These are phyloP conservation scores for Periophthalmus magnuspinnatus DNA, from an alignment of 2,797 vertebrate genomes.

Conservation along the genomic window DNA sequence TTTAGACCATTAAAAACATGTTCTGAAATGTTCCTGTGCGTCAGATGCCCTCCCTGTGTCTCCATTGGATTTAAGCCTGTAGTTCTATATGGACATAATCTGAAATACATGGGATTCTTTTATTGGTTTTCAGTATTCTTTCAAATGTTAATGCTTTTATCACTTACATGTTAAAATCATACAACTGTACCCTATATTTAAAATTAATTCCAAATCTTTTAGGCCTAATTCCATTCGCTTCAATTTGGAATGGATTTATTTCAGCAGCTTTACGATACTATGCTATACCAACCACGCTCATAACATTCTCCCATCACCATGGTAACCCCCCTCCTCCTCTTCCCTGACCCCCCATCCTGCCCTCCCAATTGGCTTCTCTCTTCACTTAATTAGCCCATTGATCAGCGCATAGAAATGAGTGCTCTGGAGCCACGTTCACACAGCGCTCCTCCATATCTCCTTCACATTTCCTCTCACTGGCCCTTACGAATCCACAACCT, in stretches of 20 bases:
- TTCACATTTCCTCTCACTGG: slow-evolving; percentile 12
- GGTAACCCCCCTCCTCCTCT: slow-evolving; percentile 10
- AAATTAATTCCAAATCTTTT: background rate
- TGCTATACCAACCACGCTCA: too few species aligned
- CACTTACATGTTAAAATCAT: too few species aligned
- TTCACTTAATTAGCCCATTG: slow-evolving; percentile 79
- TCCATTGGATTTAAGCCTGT: too few species aligned
- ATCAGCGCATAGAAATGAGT: slow-evolving; percentile 74
- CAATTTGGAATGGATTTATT: background rate
- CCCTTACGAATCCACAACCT: slow-evolving; percentile 32
- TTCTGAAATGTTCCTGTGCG: too few species aligned
- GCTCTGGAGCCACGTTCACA: slow-evolving; percentile 54
- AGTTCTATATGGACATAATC: too few species aligned
- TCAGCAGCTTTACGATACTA: background rate
- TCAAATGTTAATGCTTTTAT: too few species aligned
- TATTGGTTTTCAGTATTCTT: too few species aligned
- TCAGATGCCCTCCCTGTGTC: too few species aligned
- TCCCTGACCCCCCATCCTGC: slow-evolving; percentile 15
- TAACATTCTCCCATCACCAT: slow-evolving; percentile 16
- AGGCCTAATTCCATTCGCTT: background rate
- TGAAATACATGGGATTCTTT: too few species aligned
- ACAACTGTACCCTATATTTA: too few species aligned
- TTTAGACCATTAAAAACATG: too few species aligned
- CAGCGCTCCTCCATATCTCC: slow-evolving; percentile 28
- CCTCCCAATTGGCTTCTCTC: slow-evolving; percentile 56